Evolutionary conservation across 2,888 invertebrate species (phyloP).

Genomic region (Drosophila fulvimacula): DNA sequence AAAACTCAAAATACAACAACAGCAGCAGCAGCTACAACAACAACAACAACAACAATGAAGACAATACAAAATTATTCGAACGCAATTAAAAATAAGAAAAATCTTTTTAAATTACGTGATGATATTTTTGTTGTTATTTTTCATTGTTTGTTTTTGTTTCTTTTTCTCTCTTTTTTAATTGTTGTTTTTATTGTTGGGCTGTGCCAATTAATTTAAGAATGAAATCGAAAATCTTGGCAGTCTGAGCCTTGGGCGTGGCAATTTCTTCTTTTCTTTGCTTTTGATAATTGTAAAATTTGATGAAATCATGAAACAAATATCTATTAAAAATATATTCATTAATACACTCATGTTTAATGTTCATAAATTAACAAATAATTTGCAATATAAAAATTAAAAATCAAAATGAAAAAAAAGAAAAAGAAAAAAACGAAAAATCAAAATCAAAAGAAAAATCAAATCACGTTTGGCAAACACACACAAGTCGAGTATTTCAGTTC

Average conservation of each 20-base stretch:
- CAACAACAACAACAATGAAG: slow-evolving; percentile 17
- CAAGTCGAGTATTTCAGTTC: slow-evolving; percentile 6
- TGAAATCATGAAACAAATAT: neutral
- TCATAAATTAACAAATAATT: slow-evolving; percentile 44
- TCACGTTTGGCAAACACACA: slow-evolving; percentile 49
- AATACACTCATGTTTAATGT: slow-evolving; percentile 1
- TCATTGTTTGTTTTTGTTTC: slow-evolving; percentile 13
- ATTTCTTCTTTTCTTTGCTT: neutral
- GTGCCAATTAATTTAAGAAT: slow-evolving; percentile 77
- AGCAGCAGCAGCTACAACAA: too few relatives aligned
- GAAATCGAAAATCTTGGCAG: slow-evolving; percentile 75
- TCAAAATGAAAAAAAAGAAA: slow-evolving; percentile 18
- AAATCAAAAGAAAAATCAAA: slow-evolving; percentile 37
- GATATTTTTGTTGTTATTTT: slow-evolving; percentile 32
- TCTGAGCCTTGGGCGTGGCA: slow-evolving; percentile 13
- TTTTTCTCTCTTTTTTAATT: neutral
- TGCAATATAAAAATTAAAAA: slow-evolving; percentile 33
- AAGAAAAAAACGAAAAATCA: slow-evolving; percentile 15
- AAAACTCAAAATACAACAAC: slow-evolving; percentile 31
- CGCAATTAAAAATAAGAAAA: slow-evolving; percentile 70
- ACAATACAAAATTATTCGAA: slow-evolving; percentile 38
- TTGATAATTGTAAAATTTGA: neutral
- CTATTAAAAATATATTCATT: slow-evolving; percentile 1
- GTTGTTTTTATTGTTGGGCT: slow-evolving; percentile 30
- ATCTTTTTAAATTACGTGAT: slow-evolving; percentile 66